Conservation (phyloP, 2,797 vertebrate species). For the Tenualosa thibaudeaui region DNA sequence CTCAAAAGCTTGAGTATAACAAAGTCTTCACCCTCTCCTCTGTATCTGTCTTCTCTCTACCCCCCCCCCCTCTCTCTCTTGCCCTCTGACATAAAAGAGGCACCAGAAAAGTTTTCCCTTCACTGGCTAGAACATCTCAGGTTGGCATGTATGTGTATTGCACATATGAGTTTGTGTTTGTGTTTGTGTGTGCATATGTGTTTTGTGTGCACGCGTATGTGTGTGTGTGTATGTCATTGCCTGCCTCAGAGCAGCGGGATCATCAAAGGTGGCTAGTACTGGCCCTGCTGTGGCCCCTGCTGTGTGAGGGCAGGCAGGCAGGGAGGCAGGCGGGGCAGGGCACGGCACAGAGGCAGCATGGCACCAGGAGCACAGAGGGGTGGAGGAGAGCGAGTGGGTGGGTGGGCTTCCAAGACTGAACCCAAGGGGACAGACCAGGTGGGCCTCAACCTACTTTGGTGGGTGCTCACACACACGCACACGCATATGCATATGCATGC, state of each 20-base stretch:
- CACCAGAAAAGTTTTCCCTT: not conserved
- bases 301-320: not conserved
- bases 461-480: not conserved
- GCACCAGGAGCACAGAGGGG: not conserved
- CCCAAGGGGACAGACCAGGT: not conserved
- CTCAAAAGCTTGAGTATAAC: not conserved
- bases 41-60: not conserved
- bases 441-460: not conserved
- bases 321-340: too few species aligned
- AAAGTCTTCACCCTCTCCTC: not conserved
- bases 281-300: not conserved
- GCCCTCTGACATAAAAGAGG: constrained; percentile 37
- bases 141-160: not conserved
- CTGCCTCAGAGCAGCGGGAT: not conserved
- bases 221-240: not conserved
- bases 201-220: not conserved
- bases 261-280: not conserved
- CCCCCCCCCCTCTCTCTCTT: not conserved
- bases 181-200: not conserved
- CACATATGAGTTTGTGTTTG: constrained; percentile 46
- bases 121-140: not conserved
- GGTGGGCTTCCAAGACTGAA: not conserved
- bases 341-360: not conserved
- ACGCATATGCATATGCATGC: too few species aligned
- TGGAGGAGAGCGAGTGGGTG: not conserved